Conservation (phyloP, 2,888 invertebrate species). For the Catocala sponsa region DNA sequence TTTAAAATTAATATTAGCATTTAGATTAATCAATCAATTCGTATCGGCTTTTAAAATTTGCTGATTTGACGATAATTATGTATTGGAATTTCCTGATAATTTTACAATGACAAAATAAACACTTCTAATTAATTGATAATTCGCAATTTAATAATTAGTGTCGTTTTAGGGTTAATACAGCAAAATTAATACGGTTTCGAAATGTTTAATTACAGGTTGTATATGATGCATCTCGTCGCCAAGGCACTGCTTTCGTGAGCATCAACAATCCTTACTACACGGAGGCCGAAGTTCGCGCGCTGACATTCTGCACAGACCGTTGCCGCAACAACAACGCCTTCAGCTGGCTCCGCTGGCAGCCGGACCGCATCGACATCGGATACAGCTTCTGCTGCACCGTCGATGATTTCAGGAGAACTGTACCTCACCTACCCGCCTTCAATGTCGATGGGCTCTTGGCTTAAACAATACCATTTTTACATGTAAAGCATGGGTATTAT, state of each 20-base stretch:
- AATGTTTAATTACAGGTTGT: slow-evolving; percentile 76
- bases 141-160: too few species aligned
- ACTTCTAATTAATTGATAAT: too few species aligned
- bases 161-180: too few species aligned
- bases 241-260: slow-evolving; percentile 89
- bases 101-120: too few species aligned
- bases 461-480: slow-evolving; percentile 12
- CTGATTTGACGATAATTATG: too few species aligned
- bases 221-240: slow-evolving; percentile 80
- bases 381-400: slow-evolving; percentile 90
- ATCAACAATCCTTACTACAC: slow-evolving; percentile 90
- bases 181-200: too few species aligned
- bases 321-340: slow-evolving; percentile 87
- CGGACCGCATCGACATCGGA: slow-evolving; percentile 84
- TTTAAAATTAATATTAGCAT: too few species aligned
- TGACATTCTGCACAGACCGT: slow-evolving; percentile 85
- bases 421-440: slow-evolving; percentile 86
- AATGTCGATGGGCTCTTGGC: slow-evolving; percentile 76
- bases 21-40: too few species aligned
- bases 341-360: slow-evolving; percentile 89
- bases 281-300: slow-evolving; percentile 66
- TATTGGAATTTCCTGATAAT: too few species aligned
- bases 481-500: too few species aligned
- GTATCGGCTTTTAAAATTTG: too few species aligned
- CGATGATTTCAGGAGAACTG: slow-evolving; percentile 84